Evolutionary conservation across 2,888 invertebrate species (phyloP).

Genomic region (Polia nebulosa): DNA sequence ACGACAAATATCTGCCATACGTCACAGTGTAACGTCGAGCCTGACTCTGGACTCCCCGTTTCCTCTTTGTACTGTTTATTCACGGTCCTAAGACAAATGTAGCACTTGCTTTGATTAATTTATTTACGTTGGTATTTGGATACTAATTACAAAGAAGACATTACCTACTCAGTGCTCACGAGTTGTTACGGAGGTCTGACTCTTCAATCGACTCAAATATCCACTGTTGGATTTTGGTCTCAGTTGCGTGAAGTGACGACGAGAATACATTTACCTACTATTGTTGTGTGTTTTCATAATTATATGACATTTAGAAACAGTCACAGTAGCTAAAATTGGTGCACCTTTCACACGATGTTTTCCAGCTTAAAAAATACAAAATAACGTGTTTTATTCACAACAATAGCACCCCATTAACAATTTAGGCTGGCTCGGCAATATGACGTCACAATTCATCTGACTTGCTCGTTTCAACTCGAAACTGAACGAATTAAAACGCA

Average conservation of each 20-base stretch:
- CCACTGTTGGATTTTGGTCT: not conserved
- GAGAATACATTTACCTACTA: too few species aligned
- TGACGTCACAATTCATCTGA: slow-evolving; percentile 32
- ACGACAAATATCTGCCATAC: slow-evolving; percentile 40
- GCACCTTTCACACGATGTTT: not conserved
- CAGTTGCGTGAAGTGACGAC: too few species aligned
- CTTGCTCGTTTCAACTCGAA: slow-evolving; percentile 41
- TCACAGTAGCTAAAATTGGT: not conserved
- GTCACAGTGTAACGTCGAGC: slow-evolving; percentile 24
- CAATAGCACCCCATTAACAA: slow-evolving; percentile 36
- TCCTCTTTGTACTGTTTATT: slow-evolving; percentile 32
- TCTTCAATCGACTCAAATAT: slow-evolving; percentile 14
- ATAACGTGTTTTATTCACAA: slow-evolving; percentile 10
- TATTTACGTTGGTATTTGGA: slow-evolving; percentile 19
- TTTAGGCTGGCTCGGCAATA: slow-evolving; percentile 10
- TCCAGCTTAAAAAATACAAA: not conserved
- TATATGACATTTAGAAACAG: too few species aligned
- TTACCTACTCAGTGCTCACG: slow-evolving; percentile 6
- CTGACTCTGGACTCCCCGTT: slow-evolving; percentile 11
- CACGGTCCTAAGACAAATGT: slow-evolving; percentile 48
- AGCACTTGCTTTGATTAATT: slow-evolving; percentile 35
- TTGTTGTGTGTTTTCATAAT: too few species aligned
- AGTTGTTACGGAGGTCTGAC: not conserved
- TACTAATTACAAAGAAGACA: slow-evolving; percentile 33
- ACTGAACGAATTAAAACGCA: slow-evolving; percentile 60